A percentile compares a stretch with the other conserved stretches of the same genome.
These are phyloP conservation scores for Zoroaster sp. DNA, from an alignment of 53 echinoderm and acorn worm species.

Conservation along the genomic window DNA sequence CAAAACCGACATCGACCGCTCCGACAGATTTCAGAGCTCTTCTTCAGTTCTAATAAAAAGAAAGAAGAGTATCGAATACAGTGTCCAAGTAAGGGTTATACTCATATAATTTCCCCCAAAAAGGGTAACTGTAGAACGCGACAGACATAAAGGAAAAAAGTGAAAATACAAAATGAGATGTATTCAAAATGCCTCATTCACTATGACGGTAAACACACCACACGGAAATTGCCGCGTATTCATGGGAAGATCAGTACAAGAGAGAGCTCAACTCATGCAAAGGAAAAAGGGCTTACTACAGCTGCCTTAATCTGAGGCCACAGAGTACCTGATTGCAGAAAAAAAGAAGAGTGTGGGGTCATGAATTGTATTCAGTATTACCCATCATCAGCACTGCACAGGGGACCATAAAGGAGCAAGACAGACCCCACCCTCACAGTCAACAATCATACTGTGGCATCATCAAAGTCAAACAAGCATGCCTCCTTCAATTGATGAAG, in stretches of 20 bases:
- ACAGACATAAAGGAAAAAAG: background rate
- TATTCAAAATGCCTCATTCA: slow-evolving; percentile 20
- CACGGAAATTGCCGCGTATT: slow-evolving; percentile 10
- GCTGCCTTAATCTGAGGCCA: slow-evolving; percentile 36
- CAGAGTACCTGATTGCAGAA: background rate
- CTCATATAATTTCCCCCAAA: background rate
- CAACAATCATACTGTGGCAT: too few relatives aligned
- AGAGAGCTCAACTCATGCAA: background rate
- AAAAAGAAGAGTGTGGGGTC: slow-evolving; percentile 25
- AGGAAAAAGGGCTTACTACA: slow-evolving; percentile 27
- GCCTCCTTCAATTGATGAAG: slow-evolving; percentile 53
- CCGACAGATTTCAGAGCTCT: slow-evolving; percentile 39
- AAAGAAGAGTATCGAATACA: slow-evolving; percentile 22
- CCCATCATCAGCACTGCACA: slow-evolving; percentile 46
- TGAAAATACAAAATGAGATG: background rate
- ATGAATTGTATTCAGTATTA: slow-evolving; percentile 16
- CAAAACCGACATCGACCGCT: background rate
- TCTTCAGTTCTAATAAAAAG: slow-evolving; percentile 19
- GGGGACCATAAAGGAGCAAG: background rate
- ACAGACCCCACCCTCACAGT: background rate
- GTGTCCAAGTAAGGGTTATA: slow-evolving; percentile 11
- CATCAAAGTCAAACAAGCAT: slow-evolving; percentile 9
- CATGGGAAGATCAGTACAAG: background rate
- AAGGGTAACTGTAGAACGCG: background rate
- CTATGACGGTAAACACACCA: slow-evolving; percentile 7